Percentiles rank a stretch among this genome's conserved stretches.
Conservation (phyloP, 2,888 invertebrate species). For the Amitus sp. region DNA sequence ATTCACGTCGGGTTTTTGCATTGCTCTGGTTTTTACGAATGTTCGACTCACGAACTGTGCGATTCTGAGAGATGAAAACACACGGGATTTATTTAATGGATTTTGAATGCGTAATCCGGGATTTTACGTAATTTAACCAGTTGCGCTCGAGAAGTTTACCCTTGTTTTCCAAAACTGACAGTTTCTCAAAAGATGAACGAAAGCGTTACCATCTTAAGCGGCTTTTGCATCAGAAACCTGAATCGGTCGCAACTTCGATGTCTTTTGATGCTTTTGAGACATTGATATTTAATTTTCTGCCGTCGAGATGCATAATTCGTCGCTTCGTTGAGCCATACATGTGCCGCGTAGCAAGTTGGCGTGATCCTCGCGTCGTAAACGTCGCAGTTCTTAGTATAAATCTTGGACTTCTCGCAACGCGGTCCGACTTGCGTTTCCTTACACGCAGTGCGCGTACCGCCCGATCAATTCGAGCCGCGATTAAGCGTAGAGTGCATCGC, state of each 20-base stretch:
- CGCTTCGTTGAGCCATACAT: background rate
- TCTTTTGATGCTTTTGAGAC: conserved; percentile 44
- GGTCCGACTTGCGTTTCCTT: background rate
- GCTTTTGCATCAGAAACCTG: conserved; percentile 8
- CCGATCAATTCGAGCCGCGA: conserved; percentile 23
- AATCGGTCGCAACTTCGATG: background rate
- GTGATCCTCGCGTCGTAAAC: conserved; percentile 42
- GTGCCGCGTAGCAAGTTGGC: conserved; percentile 11
- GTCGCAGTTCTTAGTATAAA: conserved; percentile 50
- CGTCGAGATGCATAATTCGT: conserved; percentile 42
- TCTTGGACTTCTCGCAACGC: conserved; percentile 25
- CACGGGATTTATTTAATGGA: background rate
- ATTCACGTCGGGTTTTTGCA: background rate
- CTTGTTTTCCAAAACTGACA: background rate
- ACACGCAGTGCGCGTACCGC: conserved; percentile 5
- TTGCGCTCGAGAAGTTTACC: background rate
- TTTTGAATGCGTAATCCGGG: background rate
- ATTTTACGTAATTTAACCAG: background rate
- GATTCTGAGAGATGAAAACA: background rate
- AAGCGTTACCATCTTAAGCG: too few species aligned
- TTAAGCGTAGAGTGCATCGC: conserved; percentile 14
- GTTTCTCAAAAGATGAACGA: too few species aligned
- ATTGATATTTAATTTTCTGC: conserved; percentile 56
- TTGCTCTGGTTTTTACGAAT: background rate
- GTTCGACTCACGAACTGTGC: background rate